Percentiles rank a stretch among this genome's conserved stretches.
Conservation (phyloP, 2,113 vertebrate species). For the Oceanites oceanicus region DNA sequence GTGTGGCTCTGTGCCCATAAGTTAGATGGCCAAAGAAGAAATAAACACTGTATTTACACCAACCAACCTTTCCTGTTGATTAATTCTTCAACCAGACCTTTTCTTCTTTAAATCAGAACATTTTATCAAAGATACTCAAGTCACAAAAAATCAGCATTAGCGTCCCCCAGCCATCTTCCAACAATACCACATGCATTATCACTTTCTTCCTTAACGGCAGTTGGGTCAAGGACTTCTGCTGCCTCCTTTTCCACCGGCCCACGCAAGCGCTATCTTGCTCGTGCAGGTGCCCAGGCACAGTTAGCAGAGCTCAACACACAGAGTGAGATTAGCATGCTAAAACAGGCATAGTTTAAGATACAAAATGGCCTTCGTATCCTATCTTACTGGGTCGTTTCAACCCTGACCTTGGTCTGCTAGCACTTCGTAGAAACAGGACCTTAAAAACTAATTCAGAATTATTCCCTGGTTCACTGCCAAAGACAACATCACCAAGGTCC, state of each 20-base stretch:
- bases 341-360: not conserved
- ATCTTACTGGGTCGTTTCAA: not conserved
- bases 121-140: not conserved
- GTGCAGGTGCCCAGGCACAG: not conserved
- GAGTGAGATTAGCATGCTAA: not conserved
- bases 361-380: not conserved
- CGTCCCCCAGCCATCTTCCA: not conserved
- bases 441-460: constrained; percentile 17
- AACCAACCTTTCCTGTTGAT: not conserved
- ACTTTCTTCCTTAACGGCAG: not conserved
- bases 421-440: not conserved
- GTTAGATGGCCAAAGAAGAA: not conserved
- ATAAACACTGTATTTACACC: not conserved
- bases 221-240: not conserved
- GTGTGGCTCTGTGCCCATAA: not conserved
- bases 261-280: not conserved
- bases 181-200: not conserved
- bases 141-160: not conserved
- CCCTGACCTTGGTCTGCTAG: not conserved
- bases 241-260: not conserved
- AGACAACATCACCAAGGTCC: not conserved
- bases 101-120: not conserved
- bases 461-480: constrained; percentile 4
- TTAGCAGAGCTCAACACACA: not conserved
- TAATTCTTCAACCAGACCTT: not conserved